phyloP scores from a whole-genome alignment of 2,113 vertebrate species.

The Neolamprologus cancellatus region DNA sequence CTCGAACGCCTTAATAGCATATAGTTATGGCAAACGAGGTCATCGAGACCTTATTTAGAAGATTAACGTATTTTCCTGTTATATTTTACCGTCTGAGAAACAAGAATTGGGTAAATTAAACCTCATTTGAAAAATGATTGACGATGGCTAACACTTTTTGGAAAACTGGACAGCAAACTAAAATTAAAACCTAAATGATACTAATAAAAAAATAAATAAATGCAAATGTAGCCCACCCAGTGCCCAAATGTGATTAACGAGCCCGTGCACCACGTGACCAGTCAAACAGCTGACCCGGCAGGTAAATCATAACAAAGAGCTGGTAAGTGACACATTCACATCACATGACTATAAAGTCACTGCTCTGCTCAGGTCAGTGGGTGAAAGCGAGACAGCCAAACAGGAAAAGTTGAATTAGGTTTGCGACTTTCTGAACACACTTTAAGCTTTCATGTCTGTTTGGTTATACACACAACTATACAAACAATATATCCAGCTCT shows the following conservation, averaged over 20 bases:
- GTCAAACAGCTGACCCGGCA: neutral
- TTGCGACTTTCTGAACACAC: neutral
- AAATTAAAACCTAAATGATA: neutral
- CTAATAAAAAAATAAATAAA: neutral
- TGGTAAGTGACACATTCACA: neutral
- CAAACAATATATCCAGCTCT: neutral
- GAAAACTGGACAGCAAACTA: neutral
- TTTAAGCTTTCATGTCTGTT: neutral
- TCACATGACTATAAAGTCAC: constrained; percentile 16
- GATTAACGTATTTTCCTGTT: neutral
- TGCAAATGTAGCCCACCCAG: neutral
- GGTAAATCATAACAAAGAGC: neutral
- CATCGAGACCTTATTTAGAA: neutral
- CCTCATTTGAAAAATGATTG: neutral
- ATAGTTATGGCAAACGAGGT: neutral
- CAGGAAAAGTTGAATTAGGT: neutral
- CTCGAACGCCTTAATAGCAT: neutral
- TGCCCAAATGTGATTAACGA: neutral
- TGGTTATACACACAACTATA: neutral
- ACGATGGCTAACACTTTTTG: neutral
- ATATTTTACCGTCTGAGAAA: neutral
- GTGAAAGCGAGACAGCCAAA: neutral
- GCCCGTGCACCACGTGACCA: neutral
- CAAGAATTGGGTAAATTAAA: neutral
- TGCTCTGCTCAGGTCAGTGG: neutral